Evolutionary conservation across 2,797 vertebrate genomes (phyloP), one percentile per base, ranked within the genome.

Genomic region (Ptychadena robeensis): DNA sequence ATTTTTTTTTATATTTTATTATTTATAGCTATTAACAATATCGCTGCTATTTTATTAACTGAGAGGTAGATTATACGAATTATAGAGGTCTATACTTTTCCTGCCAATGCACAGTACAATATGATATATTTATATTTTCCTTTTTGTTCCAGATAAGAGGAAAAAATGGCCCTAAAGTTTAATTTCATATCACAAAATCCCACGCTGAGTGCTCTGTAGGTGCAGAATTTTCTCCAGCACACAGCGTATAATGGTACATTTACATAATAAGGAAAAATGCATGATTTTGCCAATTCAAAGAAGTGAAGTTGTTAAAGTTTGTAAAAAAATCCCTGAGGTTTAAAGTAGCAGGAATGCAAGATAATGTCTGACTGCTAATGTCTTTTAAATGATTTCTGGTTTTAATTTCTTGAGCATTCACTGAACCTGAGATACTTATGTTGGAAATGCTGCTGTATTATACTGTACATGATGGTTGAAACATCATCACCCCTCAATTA

Each of bases 301-400:
- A 72, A 64, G 35, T 86, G 10, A 0, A 12, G 34, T 69, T 87
- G 77, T 88, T 87, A 75, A 84, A 86, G 67, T 66, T 86, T 37
- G 79, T 77, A 80, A 12, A 37, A 66, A 87, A 85, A 70, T 87
- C 86, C 67, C 67, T 78, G 53, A 59, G 15, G 11, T 37, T 65
- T 86, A 73, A 81, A 61, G 30, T 85, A 86, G 65, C 25, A 75
- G 68, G 78, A 86, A 78, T 74, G 30, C 53, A 48, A 61, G 70
- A 70, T 68, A 70, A 76, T 63, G 27, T 48, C 73, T 69, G 65
- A 14, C 81, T 69, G 80, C 57, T 76, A 76, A 76, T 68, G 71
- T 44, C 31, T 82, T 75, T 82, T 38, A 75, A 74, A 73, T 48
- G 10, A 66, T 73, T 82, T 68, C 64, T 59, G 11, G 38, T 27